These are phyloP conservation scores for Oxyruncus cristatus DNA, from an alignment of 2,113 vertebrate genomes.

Conservation along the genomic window DNA sequence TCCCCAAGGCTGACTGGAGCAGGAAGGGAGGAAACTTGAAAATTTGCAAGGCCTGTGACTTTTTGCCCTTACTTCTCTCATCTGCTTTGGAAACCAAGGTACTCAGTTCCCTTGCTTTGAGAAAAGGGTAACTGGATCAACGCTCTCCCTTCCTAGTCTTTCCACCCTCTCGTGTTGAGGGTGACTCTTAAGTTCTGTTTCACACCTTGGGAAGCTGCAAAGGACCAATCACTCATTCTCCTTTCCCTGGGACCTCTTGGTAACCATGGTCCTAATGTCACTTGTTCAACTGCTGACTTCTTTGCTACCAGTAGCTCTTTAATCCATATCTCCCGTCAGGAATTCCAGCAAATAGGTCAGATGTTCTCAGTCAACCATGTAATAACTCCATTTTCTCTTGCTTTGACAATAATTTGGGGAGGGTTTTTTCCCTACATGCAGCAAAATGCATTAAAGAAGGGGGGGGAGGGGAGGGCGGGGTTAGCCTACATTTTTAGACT, in stretches of 20 bases:
- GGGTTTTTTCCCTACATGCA: not conserved
- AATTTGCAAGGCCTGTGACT: not conserved
- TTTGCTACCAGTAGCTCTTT: not conserved
- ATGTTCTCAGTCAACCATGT: not conserved
- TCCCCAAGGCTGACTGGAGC: not conserved
- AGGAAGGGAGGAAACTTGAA: not conserved
- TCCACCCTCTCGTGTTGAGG: not conserved
- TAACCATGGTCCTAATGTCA: not conserved
- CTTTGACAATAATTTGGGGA: not conserved
- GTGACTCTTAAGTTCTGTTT: not conserved
- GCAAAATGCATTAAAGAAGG: not conserved
- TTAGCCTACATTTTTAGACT: not conserved
- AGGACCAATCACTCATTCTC: not conserved
- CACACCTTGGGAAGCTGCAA: not conserved
- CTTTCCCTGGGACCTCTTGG: not conserved
- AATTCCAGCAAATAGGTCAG: not conserved
- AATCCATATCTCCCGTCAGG: not conserved
- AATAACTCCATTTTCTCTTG: not conserved
- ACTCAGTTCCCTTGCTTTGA: not conserved
- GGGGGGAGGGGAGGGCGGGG: rapidly evolving
- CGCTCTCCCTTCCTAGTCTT: not conserved
- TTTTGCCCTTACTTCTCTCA: not conserved
- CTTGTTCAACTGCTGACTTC: not conserved
- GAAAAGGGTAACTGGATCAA: not conserved
- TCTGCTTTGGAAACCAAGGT: not conserved